Conservation (phyloP, 2,113 vertebrate genomes). For the Hyla sarda region DNA sequence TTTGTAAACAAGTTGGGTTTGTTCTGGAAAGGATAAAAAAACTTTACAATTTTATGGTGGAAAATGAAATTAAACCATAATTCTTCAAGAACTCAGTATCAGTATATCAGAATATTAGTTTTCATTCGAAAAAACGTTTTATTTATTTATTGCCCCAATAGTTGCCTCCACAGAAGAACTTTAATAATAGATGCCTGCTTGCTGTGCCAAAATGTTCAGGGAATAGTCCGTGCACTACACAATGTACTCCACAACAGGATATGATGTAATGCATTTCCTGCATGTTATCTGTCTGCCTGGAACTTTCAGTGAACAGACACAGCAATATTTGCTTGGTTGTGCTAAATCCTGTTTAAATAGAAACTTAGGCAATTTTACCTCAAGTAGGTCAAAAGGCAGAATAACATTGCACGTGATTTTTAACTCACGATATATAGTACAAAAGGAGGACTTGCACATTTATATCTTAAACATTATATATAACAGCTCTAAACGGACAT, state of each 20-base stretch:
- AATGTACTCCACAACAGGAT: slow-evolving; percentile 27
- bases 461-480: neutral
- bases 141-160: too few species aligned
- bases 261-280: neutral
- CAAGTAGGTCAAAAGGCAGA: neutral
- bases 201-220: neutral
- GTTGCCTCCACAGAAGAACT: too few species aligned
- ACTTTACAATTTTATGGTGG: too few species aligned
- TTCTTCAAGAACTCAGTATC: too few species aligned
- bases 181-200: neutral
- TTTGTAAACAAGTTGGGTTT: too few species aligned
- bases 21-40: too few species aligned
- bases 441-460: neutral
- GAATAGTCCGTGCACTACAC: neutral
- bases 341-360: neutral
- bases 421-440: neutral
- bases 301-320: neutral
- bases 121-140: too few species aligned
- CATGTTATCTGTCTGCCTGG: neutral
- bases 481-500: neutral
- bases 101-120: too few species aligned
- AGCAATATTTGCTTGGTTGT: neutral
- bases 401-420: neutral
- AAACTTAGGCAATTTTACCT: slow-evolving; percentile 41
- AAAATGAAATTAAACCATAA: too few species aligned